Evolutionary conservation across 2,797 vertebrate genomes (phyloP).

Genomic region (Staurois parvus): DNA sequence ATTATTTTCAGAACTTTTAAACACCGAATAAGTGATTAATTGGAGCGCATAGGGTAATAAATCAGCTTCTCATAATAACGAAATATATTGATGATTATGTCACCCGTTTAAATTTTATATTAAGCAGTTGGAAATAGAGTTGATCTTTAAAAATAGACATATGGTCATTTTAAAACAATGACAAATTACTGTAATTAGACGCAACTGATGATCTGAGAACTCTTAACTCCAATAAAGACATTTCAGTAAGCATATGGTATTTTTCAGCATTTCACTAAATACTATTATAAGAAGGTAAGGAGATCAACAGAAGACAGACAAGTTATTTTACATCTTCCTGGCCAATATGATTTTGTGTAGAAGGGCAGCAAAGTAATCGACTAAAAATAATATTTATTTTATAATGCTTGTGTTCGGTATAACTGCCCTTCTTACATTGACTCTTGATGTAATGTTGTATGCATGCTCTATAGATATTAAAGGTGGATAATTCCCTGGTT

Average conservation of each 20-base stretch:
- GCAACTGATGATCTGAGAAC: background rate
- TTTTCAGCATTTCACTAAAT: too few species aligned
- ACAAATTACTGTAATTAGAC: conserved; percentile 43
- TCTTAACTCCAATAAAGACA: background rate
- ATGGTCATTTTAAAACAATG: conserved; percentile 47
- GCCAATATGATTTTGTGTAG: too few species aligned
- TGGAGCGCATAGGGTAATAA: conserved; percentile 27
- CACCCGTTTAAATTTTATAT: conserved; percentile 40
- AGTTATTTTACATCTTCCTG: too few species aligned
- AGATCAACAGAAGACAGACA: too few species aligned
- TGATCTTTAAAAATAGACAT: conserved; percentile 47
- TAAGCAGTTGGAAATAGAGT: conserved; percentile 46
- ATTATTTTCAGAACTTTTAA: background rate
- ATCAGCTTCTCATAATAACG: conserved; percentile 31
- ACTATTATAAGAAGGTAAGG: too few species aligned
- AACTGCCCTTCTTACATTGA: too few species aligned
- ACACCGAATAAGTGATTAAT: conserved; percentile 36
- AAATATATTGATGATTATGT: conserved; percentile 54
- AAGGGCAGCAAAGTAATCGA: too few species aligned
- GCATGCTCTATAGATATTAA: too few species aligned
- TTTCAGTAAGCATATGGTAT: background rate
- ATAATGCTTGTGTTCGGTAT: too few species aligned
- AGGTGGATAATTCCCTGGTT: too few species aligned
- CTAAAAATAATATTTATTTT: too few species aligned
- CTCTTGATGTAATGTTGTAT: too few species aligned